phyloP scores from a whole-genome alignment of 1,140 invertebrate species.

The Drosophila trapezifrons region DNA sequence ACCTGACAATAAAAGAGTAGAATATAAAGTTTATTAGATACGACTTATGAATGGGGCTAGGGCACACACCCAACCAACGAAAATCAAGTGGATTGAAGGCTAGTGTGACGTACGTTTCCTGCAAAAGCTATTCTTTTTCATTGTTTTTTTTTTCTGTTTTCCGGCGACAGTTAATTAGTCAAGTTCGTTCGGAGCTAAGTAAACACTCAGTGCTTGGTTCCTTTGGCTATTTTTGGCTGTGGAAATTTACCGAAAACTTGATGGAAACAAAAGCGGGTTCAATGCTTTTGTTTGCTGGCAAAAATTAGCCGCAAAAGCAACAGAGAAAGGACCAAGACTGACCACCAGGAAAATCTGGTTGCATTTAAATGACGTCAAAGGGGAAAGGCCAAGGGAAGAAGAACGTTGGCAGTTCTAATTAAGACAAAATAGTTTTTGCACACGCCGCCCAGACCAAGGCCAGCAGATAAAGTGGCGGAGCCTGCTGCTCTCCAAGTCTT shows the following conservation, averaged over 20 bases:
- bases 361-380: conserved; percentile 69
- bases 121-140: background rate
- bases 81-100: conserved; percentile 6
- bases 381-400: background rate
- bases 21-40: conserved; percentile 16
- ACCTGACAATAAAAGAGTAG: conserved; percentile 70
- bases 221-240: conserved; percentile 49
- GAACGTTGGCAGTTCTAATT: conserved; percentile 50
- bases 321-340: conserved; percentile 11
- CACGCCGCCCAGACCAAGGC: conserved; percentile 26
- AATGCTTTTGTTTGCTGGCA: conserved; percentile 47
- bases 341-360: conserved; percentile 32
- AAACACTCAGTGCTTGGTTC: conserved; percentile 25
- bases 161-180: conserved; percentile 45
- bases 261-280: conserved; percentile 42
- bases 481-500: conserved; percentile 5
- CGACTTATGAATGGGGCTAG: conserved; percentile 36
- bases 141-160: conserved; percentile 14
- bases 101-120: conserved; percentile 43
- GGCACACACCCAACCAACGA: background rate
- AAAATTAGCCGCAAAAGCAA: conserved; percentile 38
- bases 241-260: conserved; percentile 36
- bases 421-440: conserved; percentile 58
- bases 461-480: conserved; percentile 23
- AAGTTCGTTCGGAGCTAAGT: conserved; percentile 25